These are phyloP conservation scores for Sylvietta virens DNA, from an alignment of 2,113 vertebrate genomes.

Conservation along the genomic window DNA sequence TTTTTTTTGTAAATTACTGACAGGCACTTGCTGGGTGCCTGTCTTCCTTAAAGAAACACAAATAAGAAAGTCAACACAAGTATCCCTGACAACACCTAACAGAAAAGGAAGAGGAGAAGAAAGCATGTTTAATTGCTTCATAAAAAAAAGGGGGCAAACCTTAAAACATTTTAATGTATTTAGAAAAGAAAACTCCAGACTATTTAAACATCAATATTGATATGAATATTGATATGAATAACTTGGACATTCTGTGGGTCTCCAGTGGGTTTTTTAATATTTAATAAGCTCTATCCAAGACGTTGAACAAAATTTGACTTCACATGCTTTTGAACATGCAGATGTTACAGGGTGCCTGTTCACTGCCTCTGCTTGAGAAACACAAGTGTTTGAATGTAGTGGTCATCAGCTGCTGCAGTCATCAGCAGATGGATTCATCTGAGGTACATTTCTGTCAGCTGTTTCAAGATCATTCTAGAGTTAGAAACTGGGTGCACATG, in stretches of 20 bases:
- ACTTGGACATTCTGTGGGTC: not conserved
- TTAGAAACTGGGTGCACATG: accelerated
- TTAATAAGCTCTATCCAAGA: not conserved
- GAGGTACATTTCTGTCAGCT: not conserved
- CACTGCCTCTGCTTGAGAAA: not conserved
- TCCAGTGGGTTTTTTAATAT: not conserved
- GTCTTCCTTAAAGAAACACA: not conserved
- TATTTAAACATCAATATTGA: not conserved
- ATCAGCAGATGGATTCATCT: not conserved
- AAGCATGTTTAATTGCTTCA: not conserved
- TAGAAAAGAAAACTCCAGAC: not conserved
- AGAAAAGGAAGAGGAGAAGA: not conserved
- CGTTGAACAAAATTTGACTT: not conserved
- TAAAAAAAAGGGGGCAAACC: not conserved
- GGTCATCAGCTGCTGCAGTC: not conserved
- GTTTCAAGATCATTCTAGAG: not conserved
- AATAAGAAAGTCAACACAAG: conserved; percentile 5
- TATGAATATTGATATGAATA: not conserved
- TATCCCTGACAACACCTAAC: not conserved
- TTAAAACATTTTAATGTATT: not conserved
- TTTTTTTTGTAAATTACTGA: not conserved
- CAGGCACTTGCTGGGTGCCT: not conserved
- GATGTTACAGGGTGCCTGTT: not conserved
- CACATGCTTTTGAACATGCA: not conserved
- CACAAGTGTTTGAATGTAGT: not conserved